phyloP scores from a whole-genome alignment of 2,113 vertebrate species.

The Puffinus mauretanicus region DNA sequence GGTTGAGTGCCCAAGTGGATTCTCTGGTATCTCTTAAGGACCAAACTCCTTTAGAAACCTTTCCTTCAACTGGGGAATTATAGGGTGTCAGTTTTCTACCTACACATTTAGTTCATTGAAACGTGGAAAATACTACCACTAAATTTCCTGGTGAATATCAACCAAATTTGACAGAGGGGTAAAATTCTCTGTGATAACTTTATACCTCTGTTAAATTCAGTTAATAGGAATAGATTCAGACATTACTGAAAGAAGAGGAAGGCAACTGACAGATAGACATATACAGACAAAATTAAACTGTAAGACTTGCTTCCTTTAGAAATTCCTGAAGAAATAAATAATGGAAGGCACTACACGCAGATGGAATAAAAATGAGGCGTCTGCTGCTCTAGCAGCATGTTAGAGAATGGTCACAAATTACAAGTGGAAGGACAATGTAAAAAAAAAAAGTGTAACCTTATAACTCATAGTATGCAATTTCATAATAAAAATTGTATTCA shows the following conservation, averaged over 20 bases:
- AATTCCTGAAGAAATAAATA: conserved; percentile 22
- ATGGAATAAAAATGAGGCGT: background rate
- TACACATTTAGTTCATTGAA: background rate
- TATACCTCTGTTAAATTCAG: background rate
- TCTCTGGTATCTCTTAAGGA: background rate
- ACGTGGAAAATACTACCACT: background rate
- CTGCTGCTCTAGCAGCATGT: background rate
- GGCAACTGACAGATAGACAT: conserved; percentile 15
- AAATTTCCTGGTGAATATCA: background rate
- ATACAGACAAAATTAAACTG: conserved; percentile 22
- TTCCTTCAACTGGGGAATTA: background rate
- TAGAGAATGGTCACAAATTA: background rate
- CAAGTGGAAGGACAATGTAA: background rate
- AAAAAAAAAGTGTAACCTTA: background rate
- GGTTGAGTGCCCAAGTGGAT: background rate
- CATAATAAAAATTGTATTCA: background rate
- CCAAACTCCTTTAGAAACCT: background rate
- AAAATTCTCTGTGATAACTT: background rate
- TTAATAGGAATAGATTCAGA: conserved; percentile 8
- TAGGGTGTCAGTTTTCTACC: background rate
- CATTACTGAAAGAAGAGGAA: background rate
- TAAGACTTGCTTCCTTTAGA: background rate
- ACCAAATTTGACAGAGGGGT: background rate
- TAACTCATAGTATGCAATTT: background rate
- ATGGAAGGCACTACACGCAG: background rate